Base-by-base conservation (phyloP, 2,113 vertebrate species). In the Mystacornis crossleyi region DNA sequence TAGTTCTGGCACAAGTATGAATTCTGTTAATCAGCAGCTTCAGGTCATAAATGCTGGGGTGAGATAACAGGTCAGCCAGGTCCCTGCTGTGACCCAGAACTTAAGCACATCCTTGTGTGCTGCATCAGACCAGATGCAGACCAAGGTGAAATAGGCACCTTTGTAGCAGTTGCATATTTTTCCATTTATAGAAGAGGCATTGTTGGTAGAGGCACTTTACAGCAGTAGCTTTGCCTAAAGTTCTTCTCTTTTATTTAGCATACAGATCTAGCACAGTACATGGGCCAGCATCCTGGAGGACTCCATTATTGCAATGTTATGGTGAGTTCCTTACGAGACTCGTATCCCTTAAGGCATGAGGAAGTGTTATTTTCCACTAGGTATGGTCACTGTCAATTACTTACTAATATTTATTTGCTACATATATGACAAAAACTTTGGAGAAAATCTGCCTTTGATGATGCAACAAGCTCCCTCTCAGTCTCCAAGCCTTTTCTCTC, bases 201-300 rank as follows among this genome's bases (percentile, higher is more conserved):
- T 67, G 43, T 64, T 62, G 24, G 62, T 58, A 70, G 50, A 57
- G 55, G 26, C 33, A 81, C 83, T 86, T 92, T 74, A 62, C 34
- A 71, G 21, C 10, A 36, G 34, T 16, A 61, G 38, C 14, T 69
- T 71, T 75, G 24, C 62, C 13, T 96, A 79, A 61, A 96, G 25
- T 34, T 80, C 19, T 97, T 54, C 29, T 61, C 61, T 54, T 74
- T 54, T 75, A 10, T 94, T 91, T 85, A 99, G 99, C 99, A 99
- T 89, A 99, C 99, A 36, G 98, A 99, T 75, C 94, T 99, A 97
- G 98, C 98, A 23, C 99, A 99, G 97, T 99, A 99, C 65, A 97
- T 99, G 98, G 97, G 65, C 34, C 98, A 99, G 92, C 99, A 99
- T 84, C 99, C 98, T 1, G 99, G 99, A 91, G 99, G 99, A 31